Evolutionary conservation across 2,797 vertebrate genomes (phyloP), one percentile per base, ranked within the genome.

Genomic region (Alauda arvensis): DNA sequence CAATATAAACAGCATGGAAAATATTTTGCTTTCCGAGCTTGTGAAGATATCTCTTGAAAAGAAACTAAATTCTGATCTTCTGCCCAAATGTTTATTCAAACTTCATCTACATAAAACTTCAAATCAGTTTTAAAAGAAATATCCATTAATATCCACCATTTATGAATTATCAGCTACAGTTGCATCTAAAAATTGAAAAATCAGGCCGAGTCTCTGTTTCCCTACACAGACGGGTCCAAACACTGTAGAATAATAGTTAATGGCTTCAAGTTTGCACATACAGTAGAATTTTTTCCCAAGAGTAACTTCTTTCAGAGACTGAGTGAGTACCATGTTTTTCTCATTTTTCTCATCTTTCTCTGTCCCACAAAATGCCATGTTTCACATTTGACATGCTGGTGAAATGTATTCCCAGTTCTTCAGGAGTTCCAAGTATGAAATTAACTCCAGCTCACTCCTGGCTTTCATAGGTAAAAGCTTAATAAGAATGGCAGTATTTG

Each of bases 331-430:
- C 43, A 65, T 52, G 55, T 45, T 83, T 77, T 91, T 87, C 56
- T 77, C 34, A 70, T 70, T 83, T 88, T n/a, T n/a, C n/a, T n/a
- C n/a, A n/a, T 67, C 28, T 72, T 93, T 79, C 74, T 81, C 31
- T 74, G 43, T 63, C 28, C 33, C 29, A 62, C 20, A 61, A 69
- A 83, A 68, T 68, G 8, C 37, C 49, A 4, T 57, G 4, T 81
- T 90, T 53, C 71, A 33, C 28, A 49, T 83, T 55, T 69, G 56
- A 91, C 53, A 62, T 51, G 42, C 46, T 61, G 46, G 10, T 65
- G 37, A 72, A 72, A 65, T 23, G 14, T 66, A 83, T 66, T 85
- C 67, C 39, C 53, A 75, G 5, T 63, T 83, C 55, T 72, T 85
- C 75, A 71, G 49, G 19, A 66, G 18, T 37, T 31, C 24, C 31